These are phyloP conservation scores for Ecliptopera silaceata DNA, from an alignment of 2,888 invertebrate species.

Conservation along the genomic window DNA sequence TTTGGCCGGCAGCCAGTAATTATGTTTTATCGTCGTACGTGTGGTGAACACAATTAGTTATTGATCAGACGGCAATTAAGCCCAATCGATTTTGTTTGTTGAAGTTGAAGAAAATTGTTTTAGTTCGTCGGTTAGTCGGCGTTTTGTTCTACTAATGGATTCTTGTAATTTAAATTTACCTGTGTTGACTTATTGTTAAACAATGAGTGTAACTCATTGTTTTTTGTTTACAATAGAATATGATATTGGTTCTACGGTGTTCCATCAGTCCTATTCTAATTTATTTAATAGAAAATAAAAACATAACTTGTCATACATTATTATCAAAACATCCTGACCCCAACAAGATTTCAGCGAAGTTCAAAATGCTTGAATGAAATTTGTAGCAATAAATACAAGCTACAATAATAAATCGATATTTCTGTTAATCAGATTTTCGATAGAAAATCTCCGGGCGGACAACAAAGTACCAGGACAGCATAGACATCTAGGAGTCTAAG, in stretches of 20 bases:
- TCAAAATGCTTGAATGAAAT: no score
- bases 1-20: constrained; percentile 82
- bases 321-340: no score
- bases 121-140: constrained; percentile 76
- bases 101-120: constrained; percentile 82
- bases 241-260: no score
- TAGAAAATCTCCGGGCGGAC: constrained; percentile 12
- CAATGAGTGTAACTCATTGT: constrained; percentile 54
- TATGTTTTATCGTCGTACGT: constrained; percentile 80
- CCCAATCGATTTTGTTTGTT: constrained; percentile 82
- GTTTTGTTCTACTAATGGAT: constrained; percentile 76
- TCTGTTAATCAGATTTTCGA: constrained; percentile 5
- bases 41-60: constrained; percentile 82
- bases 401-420: not conserved
- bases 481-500: constrained; percentile 51
- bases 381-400: not conserved
- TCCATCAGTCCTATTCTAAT: no score
- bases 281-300: no score
- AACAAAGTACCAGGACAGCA: constrained; percentile 43
- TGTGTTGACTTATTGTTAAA: constrained; percentile 59
- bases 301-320: no score
- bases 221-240: no score
- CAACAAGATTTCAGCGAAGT: no score
- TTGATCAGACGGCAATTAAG: constrained; percentile 81
- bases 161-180: constrained; percentile 67